Evolutionary conservation across 2,113 vertebrate genomes (phyloP).

Genomic region (Asarcornis scutulata): DNA sequence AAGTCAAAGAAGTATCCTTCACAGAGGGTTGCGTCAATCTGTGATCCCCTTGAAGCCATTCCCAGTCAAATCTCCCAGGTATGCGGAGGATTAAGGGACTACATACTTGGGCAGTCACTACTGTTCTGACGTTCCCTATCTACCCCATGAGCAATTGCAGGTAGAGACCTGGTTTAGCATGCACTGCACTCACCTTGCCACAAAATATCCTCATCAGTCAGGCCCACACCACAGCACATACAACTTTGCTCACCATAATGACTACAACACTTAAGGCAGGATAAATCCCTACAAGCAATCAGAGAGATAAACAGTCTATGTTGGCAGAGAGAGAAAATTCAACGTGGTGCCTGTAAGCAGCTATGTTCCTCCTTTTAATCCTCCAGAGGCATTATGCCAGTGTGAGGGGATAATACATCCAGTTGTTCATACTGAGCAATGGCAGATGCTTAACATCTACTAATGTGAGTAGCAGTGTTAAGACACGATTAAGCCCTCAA

Average conservation of each 20-base stretch:
- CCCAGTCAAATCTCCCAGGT: neutral
- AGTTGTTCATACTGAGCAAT: neutral
- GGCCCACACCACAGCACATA: neutral
- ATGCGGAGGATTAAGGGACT: rapidly evolving
- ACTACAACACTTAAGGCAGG: neutral
- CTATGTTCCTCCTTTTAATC: neutral
- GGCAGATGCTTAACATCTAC: neutral
- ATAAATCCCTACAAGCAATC: neutral
- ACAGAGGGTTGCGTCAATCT: rapidly evolving
- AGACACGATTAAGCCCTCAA: neutral
- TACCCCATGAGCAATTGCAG: neutral
- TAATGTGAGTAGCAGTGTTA: rapidly evolving
- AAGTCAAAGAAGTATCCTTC: neutral
- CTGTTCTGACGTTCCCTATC: neutral
- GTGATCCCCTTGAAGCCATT: neutral
- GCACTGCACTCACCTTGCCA: too few species aligned
- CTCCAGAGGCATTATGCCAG: neutral
- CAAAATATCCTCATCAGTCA: neutral
- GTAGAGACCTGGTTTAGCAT: neutral
- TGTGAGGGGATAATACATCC: neutral
- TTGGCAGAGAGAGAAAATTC: neutral
- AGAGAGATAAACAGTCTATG: neutral
- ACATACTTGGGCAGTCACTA: neutral
- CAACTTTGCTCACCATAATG: rapidly evolving
- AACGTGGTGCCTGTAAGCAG: neutral